Conservation (phyloP, 2,888 invertebrate genomes). For the Gandaritis pyraliata region DNA sequence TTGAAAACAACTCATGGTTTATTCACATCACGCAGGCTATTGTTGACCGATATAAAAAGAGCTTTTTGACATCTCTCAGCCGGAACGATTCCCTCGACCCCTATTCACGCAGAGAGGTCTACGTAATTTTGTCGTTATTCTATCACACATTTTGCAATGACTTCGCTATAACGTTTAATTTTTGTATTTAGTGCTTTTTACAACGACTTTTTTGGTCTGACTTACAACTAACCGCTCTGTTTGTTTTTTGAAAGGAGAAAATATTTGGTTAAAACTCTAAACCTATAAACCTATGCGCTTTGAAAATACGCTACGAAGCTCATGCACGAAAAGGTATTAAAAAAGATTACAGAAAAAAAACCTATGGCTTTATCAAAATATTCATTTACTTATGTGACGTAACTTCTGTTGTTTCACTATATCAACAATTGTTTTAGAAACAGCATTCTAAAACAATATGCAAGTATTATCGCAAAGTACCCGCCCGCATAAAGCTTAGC, state of each 20-base stretch:
- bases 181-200: constrained; percentile 57
- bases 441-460: constrained; percentile 11
- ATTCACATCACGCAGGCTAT: constrained; percentile 71
- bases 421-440: neutral
- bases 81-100: constrained; percentile 28
- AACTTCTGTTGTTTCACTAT: too few relatives aligned
- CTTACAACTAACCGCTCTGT: constrained; percentile 1
- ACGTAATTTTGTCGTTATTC: constrained; percentile 50
- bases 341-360: too few relatives aligned
- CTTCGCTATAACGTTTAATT: constrained; percentile 54
- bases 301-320: too few relatives aligned
- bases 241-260: neutral
- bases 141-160: constrained; percentile 53
- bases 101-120: constrained; percentile 49
- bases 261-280: neutral
- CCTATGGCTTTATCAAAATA: too few relatives aligned
- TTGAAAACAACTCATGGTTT: constrained; percentile 83
- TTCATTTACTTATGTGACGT: too few relatives aligned
- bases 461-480: constrained; percentile 8
- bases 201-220: too few relatives aligned
- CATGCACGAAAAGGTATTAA: too few relatives aligned
- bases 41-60: constrained; percentile 60
- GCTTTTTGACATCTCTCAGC: constrained; percentile 55
- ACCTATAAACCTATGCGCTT: too few relatives aligned
- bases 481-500: constrained; percentile 56